Evolutionary conservation across 1,140 invertebrate genomes (phyloP).

Genomic region (Steinernema feltiae): DNA sequence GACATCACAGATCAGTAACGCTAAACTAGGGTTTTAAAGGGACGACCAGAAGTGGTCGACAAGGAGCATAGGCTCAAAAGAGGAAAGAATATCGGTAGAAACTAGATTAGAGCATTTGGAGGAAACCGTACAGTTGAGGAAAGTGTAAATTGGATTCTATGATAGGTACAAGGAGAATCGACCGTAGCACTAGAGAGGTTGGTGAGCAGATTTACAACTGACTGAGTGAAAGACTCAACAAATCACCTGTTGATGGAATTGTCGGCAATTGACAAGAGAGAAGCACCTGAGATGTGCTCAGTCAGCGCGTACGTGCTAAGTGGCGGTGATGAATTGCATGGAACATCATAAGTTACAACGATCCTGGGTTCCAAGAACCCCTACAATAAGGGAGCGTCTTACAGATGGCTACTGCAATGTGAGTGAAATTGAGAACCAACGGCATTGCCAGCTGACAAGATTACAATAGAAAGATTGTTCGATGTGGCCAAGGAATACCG

Average conservation of each 20-base stretch:
- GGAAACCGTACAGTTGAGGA: too few species aligned
- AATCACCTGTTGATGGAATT: conserved; percentile 3
- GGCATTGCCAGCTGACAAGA: conserved; percentile 6
- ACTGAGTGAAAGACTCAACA: neutral
- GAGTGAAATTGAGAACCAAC: neutral
- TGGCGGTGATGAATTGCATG: neutral
- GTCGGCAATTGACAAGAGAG: neutral
- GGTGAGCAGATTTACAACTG: neutral
- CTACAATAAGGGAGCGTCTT: neutral
- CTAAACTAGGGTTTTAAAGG: neutral
- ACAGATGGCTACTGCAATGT: too few species aligned
- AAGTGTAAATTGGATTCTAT: too few species aligned
- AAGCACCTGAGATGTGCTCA: neutral
- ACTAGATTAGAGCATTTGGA: too few species aligned
- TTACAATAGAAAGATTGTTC: neutral
- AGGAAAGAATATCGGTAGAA: too few species aligned
- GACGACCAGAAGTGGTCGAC: too few species aligned
- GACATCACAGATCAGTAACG: neutral
- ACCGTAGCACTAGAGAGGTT: neutral
- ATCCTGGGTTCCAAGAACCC: neutral
- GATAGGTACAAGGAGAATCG: neutral
- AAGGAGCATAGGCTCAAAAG: neutral
- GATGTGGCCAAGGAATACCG: neutral
- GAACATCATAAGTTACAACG: neutral
- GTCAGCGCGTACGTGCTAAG: neutral